Conservation (phyloP, 2,888 invertebrate genomes). For the Tenthredo livida region DNA sequence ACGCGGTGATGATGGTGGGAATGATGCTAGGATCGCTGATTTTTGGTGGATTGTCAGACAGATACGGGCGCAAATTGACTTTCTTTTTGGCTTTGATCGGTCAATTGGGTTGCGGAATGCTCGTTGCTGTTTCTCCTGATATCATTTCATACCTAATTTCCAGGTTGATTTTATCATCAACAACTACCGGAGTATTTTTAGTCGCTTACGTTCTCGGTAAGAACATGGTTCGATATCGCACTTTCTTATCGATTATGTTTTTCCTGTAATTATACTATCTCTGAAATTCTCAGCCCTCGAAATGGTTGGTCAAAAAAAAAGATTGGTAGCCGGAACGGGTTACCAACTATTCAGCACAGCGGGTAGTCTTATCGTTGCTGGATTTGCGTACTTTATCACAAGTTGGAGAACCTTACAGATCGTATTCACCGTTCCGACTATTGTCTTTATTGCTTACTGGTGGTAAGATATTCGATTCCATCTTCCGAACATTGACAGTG, state of each 20-base stretch:
- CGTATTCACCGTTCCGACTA: constrained; percentile 85
- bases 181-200: constrained; percentile 88
- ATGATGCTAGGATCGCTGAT: constrained; percentile 86
- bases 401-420: constrained; percentile 87
- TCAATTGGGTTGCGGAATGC: constrained; percentile 84
- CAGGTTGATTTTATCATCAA: constrained; percentile 85
- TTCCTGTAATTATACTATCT: background rate
- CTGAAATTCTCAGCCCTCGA: constrained; percentile 79
- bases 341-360: constrained; percentile 88
- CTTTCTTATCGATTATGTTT: background rate
- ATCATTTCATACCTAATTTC: constrained; percentile 84
- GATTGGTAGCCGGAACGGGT: constrained; percentile 85
- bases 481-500: background rate
- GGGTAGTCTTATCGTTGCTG: constrained; percentile 85
- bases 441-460: constrained; percentile 85
- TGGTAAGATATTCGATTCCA: constrained; percentile 79
- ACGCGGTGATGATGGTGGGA: constrained; percentile 86
- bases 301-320: constrained; percentile 86
- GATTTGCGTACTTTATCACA: constrained; percentile 83
- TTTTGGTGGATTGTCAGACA: constrained; percentile 87
- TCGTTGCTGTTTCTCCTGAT: constrained; percentile 85
- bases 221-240: constrained; percentile 54
- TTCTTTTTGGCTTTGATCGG: constrained; percentile 86
- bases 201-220: constrained; percentile 89
- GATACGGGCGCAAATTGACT: constrained; percentile 85